Conservation (phyloP, 53 echinoderm and acorn worm species). For the Glandiceps talaboti region DNA sequence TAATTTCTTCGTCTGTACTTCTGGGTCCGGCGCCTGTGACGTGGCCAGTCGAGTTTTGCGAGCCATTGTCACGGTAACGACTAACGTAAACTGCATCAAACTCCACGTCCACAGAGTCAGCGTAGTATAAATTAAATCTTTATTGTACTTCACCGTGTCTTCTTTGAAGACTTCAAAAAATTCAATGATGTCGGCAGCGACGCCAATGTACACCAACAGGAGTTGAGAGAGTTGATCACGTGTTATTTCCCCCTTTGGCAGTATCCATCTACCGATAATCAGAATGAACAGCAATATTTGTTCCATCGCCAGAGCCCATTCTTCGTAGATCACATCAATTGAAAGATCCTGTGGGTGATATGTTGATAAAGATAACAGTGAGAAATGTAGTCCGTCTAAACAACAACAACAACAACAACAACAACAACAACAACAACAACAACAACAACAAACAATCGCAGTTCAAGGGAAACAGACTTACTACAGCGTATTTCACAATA, state of each 20-base stretch:
- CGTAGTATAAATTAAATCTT: conserved; percentile 45
- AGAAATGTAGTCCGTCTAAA: too few relatives aligned
- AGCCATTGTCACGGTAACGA: conserved; percentile 65
- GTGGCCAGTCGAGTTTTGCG: conserved; percentile 7
- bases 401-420: too few relatives aligned
- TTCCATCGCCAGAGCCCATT: conserved; percentile 38
- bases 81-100: conserved; percentile 70
- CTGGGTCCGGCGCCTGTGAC: neutral
- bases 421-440: too few relatives aligned
- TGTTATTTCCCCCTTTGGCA: conserved; percentile 72
- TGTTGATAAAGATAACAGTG: too few relatives aligned
- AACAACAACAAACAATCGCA: too few relatives aligned
- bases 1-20: neutral
- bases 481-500: too few relatives aligned
- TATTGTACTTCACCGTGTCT: conserved; percentile 41
- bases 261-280: conserved; percentile 74
- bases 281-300: conserved; percentile 68
- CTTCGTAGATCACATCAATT: too few relatives aligned
- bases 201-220: conserved; percentile 77
- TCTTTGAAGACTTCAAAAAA: conserved; percentile 72
- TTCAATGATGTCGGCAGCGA: conserved; percentile 91
- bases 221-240: conserved; percentile 80
- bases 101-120: conserved; percentile 92
- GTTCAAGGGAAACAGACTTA: too few relatives aligned
- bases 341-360: too few relatives aligned